Conservation (phyloP, 2,888 invertebrate species). For the Amphipoea lucens region DNA sequence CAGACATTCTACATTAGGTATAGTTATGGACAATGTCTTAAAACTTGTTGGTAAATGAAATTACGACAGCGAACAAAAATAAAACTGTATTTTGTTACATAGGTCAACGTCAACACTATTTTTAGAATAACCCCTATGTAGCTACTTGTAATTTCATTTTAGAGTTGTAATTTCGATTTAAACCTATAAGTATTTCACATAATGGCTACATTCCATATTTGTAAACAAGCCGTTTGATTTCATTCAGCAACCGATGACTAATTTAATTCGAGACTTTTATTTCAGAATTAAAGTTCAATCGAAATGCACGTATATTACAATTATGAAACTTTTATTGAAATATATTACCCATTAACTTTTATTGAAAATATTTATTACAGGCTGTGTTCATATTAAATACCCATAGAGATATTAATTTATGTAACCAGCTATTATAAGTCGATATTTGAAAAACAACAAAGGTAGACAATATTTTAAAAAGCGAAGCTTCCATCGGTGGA, state of each 20-base stretch:
- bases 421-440: background rate
- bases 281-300: conserved; percentile 26
- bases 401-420: background rate
- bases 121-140: background rate
- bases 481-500: conserved; percentile 70
- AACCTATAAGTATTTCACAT: background rate
- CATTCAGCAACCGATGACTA: conserved; percentile 33
- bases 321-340: background rate
- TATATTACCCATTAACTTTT: background rate
- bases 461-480: conserved; percentile 63
- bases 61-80: conserved; percentile 30
- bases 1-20: conserved; percentile 42
- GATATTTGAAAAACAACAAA: conserved; percentile 55
- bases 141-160: background rate
- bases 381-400: conserved; percentile 7
- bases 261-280: conserved; percentile 14
- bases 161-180: background rate
- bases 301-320: conserved; percentile 38
- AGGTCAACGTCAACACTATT: conserved; percentile 2
- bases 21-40: conserved; percentile 45
- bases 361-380: background rate
- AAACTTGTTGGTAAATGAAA: conserved; percentile 44
- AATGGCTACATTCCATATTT: conserved; percentile 9
- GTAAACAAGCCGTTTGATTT: conserved; percentile 39
- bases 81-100: conserved; percentile 16